Evolutionary conservation across 2,888 invertebrate species (phyloP), one percentile per base, ranked within the genome.

Genomic region (Stenurella melanura): DNA sequence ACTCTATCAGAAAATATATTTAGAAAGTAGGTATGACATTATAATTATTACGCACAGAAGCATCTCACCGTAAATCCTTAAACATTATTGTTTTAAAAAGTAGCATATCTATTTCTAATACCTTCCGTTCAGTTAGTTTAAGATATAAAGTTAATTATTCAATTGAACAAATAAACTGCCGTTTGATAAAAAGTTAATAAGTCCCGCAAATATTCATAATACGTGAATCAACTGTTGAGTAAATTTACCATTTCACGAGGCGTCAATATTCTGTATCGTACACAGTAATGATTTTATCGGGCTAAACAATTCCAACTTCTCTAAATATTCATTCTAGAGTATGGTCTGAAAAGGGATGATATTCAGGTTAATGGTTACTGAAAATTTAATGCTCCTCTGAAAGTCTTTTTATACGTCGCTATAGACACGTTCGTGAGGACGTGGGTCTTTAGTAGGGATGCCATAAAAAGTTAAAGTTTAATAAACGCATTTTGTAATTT

Each of bases 281-380:
- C 15, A 42, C 15, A 15, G 42, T 42, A 42, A 42, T 15, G 42
- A 42, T 42, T 42, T 42, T 42, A 42, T 42, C 42, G 42, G 15
- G 3, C 11, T 11, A 42, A 42, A 42, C 42, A 42, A 42, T 42
- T 42, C 42, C 15, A 42, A 42, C 42, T 42, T 12, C 15, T 42
- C 7, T 42, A 42, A n/a, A 42, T 57, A 57, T 57, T 63, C 34
- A 63, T 15, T 63, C 21, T 30, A 63, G 34, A 17, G 17, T 63
- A 63, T n/a, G 57, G 73, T 21, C 42, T 73, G 67, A 3, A 54
- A 54, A 64, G 67, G 73, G 18, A 34, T 54, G 21, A n/a, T 73
- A 30, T 73, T 73, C 73, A 67, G 50, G 58, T 38, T 73, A 73
- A 73, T 73, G 67, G 66, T 50, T 73, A 26, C 30, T 73, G 73